Evolutionary conservation across 2,797 vertebrate genomes (phyloP), one percentile per base, ranked within the genome.

Genomic region (Argentina silus): DNA sequence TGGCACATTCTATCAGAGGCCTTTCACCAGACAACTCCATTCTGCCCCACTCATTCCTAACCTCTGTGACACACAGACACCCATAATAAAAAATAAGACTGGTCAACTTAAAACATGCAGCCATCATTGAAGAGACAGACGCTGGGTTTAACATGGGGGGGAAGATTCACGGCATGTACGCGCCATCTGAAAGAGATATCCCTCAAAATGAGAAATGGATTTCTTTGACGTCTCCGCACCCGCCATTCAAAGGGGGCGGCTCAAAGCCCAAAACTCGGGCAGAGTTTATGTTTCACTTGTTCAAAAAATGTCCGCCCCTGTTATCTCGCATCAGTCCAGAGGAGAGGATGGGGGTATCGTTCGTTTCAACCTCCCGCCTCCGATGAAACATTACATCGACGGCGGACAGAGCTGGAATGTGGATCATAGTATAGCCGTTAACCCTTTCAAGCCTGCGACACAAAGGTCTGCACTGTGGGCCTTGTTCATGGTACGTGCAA

Each of bases 1-100:
- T 91, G 91, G 91, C 91, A 92, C 87, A 86, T 90, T 88, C 80
- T 87, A 91, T 92, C 92, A 92, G 81, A 84, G 84, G 79, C 81
- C 85, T 90, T 90, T 88, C 83, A 74, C 81, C 84, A 93, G 87
- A 90, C 89, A 78, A 81, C 88, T 88, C 86, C 74, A 81, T 90
- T 85, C 88, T 89, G 85, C 77, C 80, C 81, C 84, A 65, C 79
- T 86, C 81, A 69, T 85, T 86, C 68, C 75, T 82, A 91, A 88
- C 86, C 85, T 77, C 76, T 42, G 7, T 85, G 87, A 89, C 88
- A 90, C 82, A 44, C 70, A 65, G 82, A 89, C 78, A 70, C 68
- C 80, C 75, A 67, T 79, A 77, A 75, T 81, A 76, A 83, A 87
- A 78, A 87, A 92, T 74, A 78, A 66, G 81, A 89, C 79, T 63